Conservation (phyloP, 2,888 invertebrate genomes). For the Stenchaetothrips biformis region DNA sequence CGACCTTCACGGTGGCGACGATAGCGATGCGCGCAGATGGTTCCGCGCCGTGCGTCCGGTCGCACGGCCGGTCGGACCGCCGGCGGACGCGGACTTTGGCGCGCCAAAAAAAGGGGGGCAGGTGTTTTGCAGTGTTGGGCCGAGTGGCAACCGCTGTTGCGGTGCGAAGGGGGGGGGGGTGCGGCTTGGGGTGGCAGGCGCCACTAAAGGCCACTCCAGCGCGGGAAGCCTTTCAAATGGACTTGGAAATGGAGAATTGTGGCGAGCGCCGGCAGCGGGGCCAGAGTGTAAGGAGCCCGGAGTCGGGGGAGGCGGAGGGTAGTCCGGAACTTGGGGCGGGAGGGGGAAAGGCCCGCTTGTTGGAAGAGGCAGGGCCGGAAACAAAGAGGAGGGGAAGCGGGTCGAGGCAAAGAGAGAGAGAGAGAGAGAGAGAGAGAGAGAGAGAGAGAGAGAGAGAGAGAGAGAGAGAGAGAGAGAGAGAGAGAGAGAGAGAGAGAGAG, state of each 20-base stretch:
- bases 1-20: no score
- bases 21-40: no score
- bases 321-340: not conserved
- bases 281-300: not conserved
- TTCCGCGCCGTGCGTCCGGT: no score
- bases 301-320: no score
- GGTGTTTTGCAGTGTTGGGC: not conserved
- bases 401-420: not conserved
- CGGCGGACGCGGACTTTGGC: no score
- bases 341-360: not conserved
- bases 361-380: not conserved
- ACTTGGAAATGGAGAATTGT: constrained; percentile 25
- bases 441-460: no score
- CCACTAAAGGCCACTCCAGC: not conserved
- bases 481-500: not conserved
- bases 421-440: no score
- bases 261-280: not conserved
- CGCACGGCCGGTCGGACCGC: no score
- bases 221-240: constrained; percentile 18
- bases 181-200: not conserved
- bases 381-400: not conserved
- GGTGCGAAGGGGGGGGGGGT: not conserved
- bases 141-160: not conserved
- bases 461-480: no score
- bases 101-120: not conserved